These are phyloP conservation scores for Zaprionus camerounensis DNA, from an alignment of 1,140 invertebrate genomes.

Conservation along the genomic window DNA sequence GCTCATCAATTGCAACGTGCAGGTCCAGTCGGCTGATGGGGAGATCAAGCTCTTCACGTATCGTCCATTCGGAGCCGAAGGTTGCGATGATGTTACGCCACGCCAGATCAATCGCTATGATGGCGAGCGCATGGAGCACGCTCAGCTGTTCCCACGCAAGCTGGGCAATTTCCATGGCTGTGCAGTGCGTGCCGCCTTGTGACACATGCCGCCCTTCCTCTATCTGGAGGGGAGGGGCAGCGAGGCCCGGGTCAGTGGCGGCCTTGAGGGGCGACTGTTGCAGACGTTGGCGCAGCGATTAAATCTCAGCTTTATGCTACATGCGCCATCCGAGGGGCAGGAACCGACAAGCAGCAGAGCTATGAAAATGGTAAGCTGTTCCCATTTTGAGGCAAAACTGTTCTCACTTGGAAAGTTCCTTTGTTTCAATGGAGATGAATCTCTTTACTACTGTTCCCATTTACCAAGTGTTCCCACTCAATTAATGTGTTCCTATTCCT, in stretches of 20 bases:
- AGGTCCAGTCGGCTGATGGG: conserved; percentile 65
- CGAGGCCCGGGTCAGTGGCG: background rate
- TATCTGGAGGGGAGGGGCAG: conserved; percentile 13
- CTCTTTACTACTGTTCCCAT: too few relatives aligned
- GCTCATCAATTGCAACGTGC: conserved; percentile 73
- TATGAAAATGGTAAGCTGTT: conserved; percentile 53
- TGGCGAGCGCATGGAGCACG: conserved; percentile 41
- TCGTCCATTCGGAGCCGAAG: conserved; percentile 46
- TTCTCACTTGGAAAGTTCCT: background rate
- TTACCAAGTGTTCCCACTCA: too few relatives aligned
- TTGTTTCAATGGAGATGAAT: too few relatives aligned
- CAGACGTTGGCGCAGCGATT: conserved; percentile 49
- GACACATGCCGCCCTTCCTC: conserved; percentile 63
- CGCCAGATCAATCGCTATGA: conserved; percentile 70
- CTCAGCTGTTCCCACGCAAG: conserved; percentile 64
- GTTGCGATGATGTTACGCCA: conserved; percentile 50
- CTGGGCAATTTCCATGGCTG: conserved; percentile 67
- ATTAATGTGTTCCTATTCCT: too few relatives aligned
- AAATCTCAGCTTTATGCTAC: conserved; percentile 52
- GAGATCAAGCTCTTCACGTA: conserved; percentile 73
- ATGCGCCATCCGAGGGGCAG: background rate
- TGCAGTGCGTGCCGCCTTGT: conserved; percentile 50
- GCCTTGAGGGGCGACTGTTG: conserved; percentile 64
- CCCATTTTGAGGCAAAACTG: background rate
- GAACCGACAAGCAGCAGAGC: conserved; percentile 11